Percentiles rank a stretch among this genome's conserved stretches.
These are phyloP conservation scores for Sylvilagus floridanus DNA, from an alignment of 2,797 vertebrate genomes.

Conservation along the genomic window DNA sequence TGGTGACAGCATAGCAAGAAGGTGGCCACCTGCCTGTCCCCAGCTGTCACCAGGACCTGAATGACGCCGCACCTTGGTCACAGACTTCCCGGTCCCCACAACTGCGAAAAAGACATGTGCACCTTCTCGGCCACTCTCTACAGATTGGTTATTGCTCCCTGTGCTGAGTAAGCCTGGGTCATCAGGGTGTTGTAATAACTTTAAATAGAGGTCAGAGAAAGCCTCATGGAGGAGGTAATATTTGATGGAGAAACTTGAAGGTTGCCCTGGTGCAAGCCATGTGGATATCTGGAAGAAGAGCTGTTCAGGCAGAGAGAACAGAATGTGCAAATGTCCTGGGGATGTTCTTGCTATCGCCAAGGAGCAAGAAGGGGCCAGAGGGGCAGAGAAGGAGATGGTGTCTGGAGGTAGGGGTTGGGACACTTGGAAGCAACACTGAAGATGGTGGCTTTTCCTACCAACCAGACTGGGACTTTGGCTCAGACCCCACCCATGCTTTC, in stretches of 20 bases:
- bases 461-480: not conserved
- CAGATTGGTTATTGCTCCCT: not conserved
- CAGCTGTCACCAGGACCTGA: not conserved
- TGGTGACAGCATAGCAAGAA: not conserved
- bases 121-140: not conserved
- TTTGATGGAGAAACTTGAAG: not conserved
- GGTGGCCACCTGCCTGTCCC: too few species aligned
- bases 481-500: not conserved
- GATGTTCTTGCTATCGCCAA: not conserved
- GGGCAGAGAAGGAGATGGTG: not conserved
- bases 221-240: not conserved
- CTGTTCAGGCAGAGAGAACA: not conserved
- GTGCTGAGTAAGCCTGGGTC: not conserved
- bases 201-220: not conserved
- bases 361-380: not conserved
- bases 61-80: not conserved
- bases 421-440: not conserved
- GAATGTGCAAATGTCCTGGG: constrained; percentile 11
- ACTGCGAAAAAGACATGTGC: not conserved
- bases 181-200: not conserved
- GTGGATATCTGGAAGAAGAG: not conserved
- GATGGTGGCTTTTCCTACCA: not conserved
- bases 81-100: not conserved
- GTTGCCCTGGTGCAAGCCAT: not conserved
- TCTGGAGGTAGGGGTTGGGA: fast-evolving